A percentile compares a stretch with the other conserved stretches of the same genome.
These are phyloP conservation scores for Talpa occidentalis DNA, from an alignment of 2,113 vertebrate species.

Conservation along the genomic window DNA sequence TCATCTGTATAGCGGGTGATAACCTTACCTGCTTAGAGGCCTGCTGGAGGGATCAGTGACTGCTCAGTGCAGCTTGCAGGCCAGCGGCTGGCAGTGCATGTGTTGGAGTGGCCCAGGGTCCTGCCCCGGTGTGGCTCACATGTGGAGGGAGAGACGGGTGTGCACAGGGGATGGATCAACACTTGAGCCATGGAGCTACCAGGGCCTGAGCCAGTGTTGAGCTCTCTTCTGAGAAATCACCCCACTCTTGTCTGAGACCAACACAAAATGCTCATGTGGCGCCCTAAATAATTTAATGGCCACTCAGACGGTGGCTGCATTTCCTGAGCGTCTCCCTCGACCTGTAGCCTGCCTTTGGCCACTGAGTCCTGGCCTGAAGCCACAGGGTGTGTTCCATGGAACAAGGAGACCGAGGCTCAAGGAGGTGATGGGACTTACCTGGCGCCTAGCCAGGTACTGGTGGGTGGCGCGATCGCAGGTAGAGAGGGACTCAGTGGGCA, in stretches of 20 bases:
- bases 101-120: background rate
- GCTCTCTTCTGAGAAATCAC: background rate
- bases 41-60: background rate
- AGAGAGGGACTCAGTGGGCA: background rate
- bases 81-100: background rate
- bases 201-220: fast-evolving
- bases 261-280: fast-evolving
- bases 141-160: background rate
- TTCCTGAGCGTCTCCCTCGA: background rate
- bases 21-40: too few species aligned
- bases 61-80: too few species aligned
- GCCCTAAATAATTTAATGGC: fast-evolving
- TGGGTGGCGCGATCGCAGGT: too few species aligned
- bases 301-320: fast-evolving
- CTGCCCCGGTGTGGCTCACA: background rate
- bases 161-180: background rate
- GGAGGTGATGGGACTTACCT: background rate
- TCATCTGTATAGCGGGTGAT: background rate
- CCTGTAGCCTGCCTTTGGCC: background rate
- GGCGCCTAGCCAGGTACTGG: background rate
- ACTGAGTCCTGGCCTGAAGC: fast-evolving
- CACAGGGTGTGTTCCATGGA: fast-evolving
- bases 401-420: background rate
- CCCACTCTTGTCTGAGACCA: background rate
- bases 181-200: background rate